Conservation (phyloP, 2,888 invertebrate species). For the Euplexia lucipara region DNA sequence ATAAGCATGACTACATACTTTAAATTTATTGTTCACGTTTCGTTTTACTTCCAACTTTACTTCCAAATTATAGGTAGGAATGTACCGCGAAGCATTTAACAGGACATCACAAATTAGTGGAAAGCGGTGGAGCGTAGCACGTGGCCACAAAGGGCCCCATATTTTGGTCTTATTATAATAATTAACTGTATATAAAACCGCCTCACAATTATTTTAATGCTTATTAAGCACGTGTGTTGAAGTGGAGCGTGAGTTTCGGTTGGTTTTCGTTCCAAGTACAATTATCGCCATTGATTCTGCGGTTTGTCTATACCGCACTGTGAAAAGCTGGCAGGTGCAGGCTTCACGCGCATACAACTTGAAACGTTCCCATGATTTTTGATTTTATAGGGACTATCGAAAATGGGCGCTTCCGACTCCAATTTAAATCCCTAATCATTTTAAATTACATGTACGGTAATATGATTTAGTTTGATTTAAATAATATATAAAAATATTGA, state of each 20-base stretch:
- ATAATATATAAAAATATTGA: not conserved
- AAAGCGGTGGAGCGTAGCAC: conserved; percentile 81
- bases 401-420: conserved; percentile 19
- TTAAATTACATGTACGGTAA: not conserved
- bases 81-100: conserved; percentile 66
- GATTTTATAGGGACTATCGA: conserved; percentile 28
- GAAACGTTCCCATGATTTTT: conserved; percentile 68
- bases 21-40: conserved; percentile 40
- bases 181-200: conserved; percentile 89
- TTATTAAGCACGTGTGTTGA: conserved; percentile 88
- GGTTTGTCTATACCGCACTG: conserved; percentile 73
- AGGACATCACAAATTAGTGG: conserved; percentile 89
- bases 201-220: conserved; percentile 86
- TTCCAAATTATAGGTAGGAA: conserved; percentile 38
- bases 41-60: conserved; percentile 22
- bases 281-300: conserved; percentile 90
- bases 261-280: conserved; percentile 77
- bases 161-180: conserved; percentile 86
- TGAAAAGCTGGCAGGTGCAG: conserved; percentile 78
- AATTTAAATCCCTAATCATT: conserved; percentile 27
- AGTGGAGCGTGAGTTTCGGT: conserved; percentile 80
- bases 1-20: conserved; percentile 56
- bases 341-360: conserved; percentile 32
- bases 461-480: not conserved
- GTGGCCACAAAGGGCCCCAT: conserved; percentile 80